These are phyloP conservation scores for Nomada hirtipes DNA, from an alignment of 2,888 invertebrate genomes.

Conservation along the genomic window DNA sequence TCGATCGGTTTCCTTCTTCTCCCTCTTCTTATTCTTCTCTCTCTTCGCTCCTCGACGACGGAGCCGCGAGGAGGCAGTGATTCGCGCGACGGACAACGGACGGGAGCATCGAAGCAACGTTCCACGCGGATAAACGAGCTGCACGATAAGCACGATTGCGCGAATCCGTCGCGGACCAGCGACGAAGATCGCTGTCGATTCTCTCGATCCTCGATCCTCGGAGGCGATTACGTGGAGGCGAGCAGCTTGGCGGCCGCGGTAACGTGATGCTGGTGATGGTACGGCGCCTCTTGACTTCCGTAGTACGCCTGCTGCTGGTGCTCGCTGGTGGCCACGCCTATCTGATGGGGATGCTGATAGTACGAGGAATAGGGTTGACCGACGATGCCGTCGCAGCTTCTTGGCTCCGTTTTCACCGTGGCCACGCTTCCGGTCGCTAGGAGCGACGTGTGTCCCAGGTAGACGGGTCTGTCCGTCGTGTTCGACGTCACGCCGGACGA, in stretches of 20 bases:
- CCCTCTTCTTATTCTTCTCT: not conserved
- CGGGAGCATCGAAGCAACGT: not conserved
- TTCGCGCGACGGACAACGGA: constrained; percentile 7
- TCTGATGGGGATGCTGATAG: constrained; percentile 83
- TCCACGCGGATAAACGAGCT: too few species aligned
- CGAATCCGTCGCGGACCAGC: not conserved
- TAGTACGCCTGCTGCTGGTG: constrained; percentile 82
- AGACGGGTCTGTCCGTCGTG: constrained; percentile 81
- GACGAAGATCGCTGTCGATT: not conserved
- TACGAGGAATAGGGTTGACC: constrained; percentile 81
- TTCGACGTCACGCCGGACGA: constrained; percentile 72
- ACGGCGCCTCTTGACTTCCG: constrained; percentile 87
- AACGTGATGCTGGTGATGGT: constrained; percentile 94
- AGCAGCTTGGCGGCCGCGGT: constrained; percentile 93
- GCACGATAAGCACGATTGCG: not conserved
- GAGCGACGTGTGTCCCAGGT: constrained; percentile 87
- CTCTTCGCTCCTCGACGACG: not conserved
- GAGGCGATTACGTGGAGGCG: constrained; percentile 89
- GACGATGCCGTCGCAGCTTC: constrained; percentile 81
- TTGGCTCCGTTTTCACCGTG: constrained; percentile 82
- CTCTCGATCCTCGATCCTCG: not conserved
- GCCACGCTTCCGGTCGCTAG: constrained; percentile 84
- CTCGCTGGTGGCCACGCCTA: constrained; percentile 78
- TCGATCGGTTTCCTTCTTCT: too few species aligned
- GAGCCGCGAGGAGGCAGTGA: not conserved